These are phyloP conservation scores for Zaprionus gabonicus DNA, from an alignment of 1,140 invertebrate species.

Conservation along the genomic window DNA sequence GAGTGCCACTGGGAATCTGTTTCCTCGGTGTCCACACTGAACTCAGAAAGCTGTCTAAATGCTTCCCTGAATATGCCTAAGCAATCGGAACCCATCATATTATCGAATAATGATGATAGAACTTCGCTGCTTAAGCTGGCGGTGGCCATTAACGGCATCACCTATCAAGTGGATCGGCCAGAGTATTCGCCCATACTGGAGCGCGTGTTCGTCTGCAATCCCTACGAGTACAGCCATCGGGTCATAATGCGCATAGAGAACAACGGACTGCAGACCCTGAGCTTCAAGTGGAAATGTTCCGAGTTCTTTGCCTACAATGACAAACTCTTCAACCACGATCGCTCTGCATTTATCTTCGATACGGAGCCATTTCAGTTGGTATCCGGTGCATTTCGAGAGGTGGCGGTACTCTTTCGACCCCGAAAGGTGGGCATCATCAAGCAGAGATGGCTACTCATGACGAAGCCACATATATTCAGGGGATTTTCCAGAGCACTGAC, in stretches of 20 bases:
- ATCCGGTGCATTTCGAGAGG: conserved; percentile 35
- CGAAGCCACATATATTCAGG: conserved; percentile 46
- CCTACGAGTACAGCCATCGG: conserved; percentile 55
- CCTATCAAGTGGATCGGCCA: conserved; percentile 24
- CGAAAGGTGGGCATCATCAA: conserved; percentile 55
- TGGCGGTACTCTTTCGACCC: conserved; percentile 52
- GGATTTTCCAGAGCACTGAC: conserved; percentile 42
- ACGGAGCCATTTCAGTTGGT: conserved; percentile 33
- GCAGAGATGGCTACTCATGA: conserved; percentile 57
- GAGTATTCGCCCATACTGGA: conserved; percentile 54
- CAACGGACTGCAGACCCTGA: conserved; percentile 36
- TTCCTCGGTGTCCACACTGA: conserved; percentile 9
- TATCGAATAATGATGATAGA: neutral
- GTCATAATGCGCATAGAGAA: conserved; percentile 66
- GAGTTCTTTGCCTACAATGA: conserved; percentile 55
- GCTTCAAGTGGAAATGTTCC: conserved; percentile 44
- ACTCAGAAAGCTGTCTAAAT: neutral
- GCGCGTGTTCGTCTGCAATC: conserved; percentile 58
- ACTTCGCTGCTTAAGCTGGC: neutral
- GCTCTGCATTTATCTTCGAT: conserved; percentile 55
- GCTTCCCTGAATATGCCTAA: neutral
- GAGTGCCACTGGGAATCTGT: conserved; percentile 11
- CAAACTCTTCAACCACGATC: conserved; percentile 23
- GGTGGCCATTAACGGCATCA: conserved; percentile 60
- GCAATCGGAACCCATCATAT: neutral